Evolutionary conservation across 1,140 invertebrate species (phyloP).

Genomic region (Bombus confusus): DNA sequence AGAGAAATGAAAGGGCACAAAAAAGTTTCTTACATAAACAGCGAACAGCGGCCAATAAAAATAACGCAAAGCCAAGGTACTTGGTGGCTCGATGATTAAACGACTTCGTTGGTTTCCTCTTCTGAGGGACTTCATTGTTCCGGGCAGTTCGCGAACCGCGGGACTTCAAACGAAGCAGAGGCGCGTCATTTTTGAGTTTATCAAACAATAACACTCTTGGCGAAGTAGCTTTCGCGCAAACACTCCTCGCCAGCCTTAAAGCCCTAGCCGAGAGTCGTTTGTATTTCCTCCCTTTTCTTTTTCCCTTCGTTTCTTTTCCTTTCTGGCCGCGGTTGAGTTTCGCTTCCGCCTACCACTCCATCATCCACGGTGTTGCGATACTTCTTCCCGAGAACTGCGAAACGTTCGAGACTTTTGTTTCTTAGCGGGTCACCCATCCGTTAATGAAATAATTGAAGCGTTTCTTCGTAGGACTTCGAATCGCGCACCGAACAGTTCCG

Average conservation of each 20-base stretch:
- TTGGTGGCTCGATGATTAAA: constrained; percentile 21
- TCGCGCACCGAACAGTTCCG: no score
- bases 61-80: not conserved
- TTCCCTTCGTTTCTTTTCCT: not conserved
- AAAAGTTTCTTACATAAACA: not conserved
- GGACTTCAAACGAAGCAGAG: constrained; percentile 8
- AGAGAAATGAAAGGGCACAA: not conserved
- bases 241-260: constrained; percentile 19
- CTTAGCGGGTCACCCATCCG: not conserved
- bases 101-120: not conserved
- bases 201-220: constrained; percentile 39
- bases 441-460: constrained; percentile 9
- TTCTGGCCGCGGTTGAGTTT: not conserved
- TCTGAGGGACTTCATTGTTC: constrained; percentile 8
- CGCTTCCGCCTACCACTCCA: not conserved
- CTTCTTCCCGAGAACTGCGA: not conserved
- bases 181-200: constrained; percentile 41
- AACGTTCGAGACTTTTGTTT: constrained; percentile 2
- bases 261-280: not conserved
- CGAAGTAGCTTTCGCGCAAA: constrained; percentile 46
- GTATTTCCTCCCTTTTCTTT: constrained; percentile 9
- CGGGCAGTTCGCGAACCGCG: not conserved
- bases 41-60: not conserved
- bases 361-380: constrained; percentile 16
- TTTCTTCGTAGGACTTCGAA: not conserved